A percentile compares a stretch with the other conserved stretches of the same genome.
Evolutionary conservation across 2,888 invertebrate genomes (phyloP).

Genomic region (Lasioglossum lativentre): DNA sequence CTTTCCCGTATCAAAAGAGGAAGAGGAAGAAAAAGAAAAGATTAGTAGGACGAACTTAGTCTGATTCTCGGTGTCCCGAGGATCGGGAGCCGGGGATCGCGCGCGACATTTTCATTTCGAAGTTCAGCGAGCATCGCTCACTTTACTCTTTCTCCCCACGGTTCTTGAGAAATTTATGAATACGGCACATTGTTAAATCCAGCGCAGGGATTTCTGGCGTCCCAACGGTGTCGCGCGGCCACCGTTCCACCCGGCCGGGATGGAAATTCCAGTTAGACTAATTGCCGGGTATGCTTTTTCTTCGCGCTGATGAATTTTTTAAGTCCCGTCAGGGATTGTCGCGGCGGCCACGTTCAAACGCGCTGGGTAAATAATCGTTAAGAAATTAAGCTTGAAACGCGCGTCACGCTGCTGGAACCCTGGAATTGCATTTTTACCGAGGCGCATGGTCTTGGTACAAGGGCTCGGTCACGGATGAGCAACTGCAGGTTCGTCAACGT

Average conservation of each 20-base stretch:
- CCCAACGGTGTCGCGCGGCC: constrained; percentile 7
- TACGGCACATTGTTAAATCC: constrained; percentile 38
- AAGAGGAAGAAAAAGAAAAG: not conserved
- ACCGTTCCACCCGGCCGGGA: not conserved
- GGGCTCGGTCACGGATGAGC: not conserved
- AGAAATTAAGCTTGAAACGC: constrained; percentile 44
- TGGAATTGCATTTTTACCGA: not conserved
- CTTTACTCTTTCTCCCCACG: not conserved
- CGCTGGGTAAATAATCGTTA: constrained; percentile 48
- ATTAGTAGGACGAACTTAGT: not conserved
- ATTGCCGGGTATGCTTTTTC: constrained; percentile 39
- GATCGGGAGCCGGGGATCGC: not conserved
- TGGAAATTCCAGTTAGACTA: constrained; percentile 51
- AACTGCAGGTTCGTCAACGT: not conserved
- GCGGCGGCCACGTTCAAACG: constrained; percentile 9
- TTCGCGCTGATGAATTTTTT: constrained; percentile 42
- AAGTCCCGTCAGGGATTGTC: constrained; percentile 44
- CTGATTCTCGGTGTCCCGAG: not conserved
- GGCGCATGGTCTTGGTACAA: not conserved
- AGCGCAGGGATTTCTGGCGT: constrained; percentile 35
- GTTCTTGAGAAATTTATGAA: constrained; percentile 46
- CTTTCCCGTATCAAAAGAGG: not conserved
- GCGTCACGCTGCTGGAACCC: not conserved
- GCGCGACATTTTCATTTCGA: constrained; percentile 20
- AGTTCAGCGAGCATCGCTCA: constrained; percentile 10